Base-by-base conservation (phyloP, 2,888 invertebrate species). In the Hypomecis punctinalis region DNA sequence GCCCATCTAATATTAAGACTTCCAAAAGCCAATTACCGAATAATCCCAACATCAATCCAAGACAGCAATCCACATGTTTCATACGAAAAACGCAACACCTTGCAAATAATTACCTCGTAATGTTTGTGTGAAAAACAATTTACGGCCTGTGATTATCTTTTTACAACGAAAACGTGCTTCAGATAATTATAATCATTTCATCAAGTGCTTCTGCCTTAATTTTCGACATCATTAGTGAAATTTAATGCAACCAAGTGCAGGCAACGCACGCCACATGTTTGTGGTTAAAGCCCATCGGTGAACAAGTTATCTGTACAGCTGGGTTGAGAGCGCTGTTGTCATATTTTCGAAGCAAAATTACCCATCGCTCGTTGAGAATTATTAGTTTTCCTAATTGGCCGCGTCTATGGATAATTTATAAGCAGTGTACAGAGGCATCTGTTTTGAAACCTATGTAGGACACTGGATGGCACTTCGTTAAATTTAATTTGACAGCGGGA, bases 221-320 rank as follows among this genome's bases (percentile, higher is more conserved):
- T 65, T 47, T 53, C 67, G 45, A 66, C 71, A 71, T 66, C 66
- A 65, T 76, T 74, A 74, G 57, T 70, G 70, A 70, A 72, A 66
- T 66, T 63, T 66, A 66, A 75, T 75, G 69, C 70, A 73, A 65
- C 55, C 63, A 70, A 72, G 68, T 76, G 75, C 68, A 69, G 67
- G 23, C 23, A 23, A 48, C 70, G 73, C 59, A 69, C 57, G 68
- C 77, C 82, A 82, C 74, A 82, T 82, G 81, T 77, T 72, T 76
- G 77, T 61, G 76, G 77, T 82, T 80, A 70, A 76, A 74, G 57
- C 52, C 11, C 33, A 43, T 0, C 36, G 8, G 11, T 5, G 40
- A 42, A 5, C 7, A 37, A 51, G 37, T 35, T 48, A 0, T 33
- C 5, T 8, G 37, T 8, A 8, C 11, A 0, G 8, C 13, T 11